Base-by-base conservation (phyloP, 2,797 vertebrate genomes). In the Rhinogobio ventralis region DNA sequence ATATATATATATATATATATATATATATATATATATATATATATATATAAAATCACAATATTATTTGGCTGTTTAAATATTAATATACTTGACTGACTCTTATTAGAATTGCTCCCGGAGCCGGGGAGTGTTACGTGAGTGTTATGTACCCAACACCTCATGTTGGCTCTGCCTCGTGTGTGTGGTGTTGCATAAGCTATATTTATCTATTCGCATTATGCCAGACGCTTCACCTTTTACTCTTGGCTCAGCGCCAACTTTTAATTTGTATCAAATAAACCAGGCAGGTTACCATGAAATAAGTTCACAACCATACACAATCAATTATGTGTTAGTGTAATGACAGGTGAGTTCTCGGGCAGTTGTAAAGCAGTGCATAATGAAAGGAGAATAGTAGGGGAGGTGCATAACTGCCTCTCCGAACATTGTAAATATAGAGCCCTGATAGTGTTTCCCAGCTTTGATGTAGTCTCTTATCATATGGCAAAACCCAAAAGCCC, bases 401-500 rank as follows among this genome's bases (percentile, higher is more conserved):
- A 66, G 45, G 23, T 30, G 23, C 80, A 82, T 53, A 9, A 28
- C n/a, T n/a, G 39, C 5, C 36, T 49, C 11, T 36, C 39, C 11
- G 6, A n/a, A 28, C 49, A 23, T 71, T 28, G 53, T 72, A 82
- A 82, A 75, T 36, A 75, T 49, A 66, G 23, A 83, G n/a, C 33
- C 3, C 73, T 83, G 33, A 60, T 42, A 28, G 62, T n/a, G 42
- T 67, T 67, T 55, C 72, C 49, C 36, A 46, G 64, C 75, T 71
- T 85, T 79, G 66, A 79, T 60, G 67, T 25, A 23, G 39, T 79
- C 39, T 62, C 64, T 79, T 62, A 36, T 83, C 42, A 49, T 19
- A 62, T 28, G 49, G 10, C n/a, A 77, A 68, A 83, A 68, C 72
- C 49, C 82, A 45, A 25, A 83, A 25, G 62, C 46, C 62, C 74